A percentile compares a stretch with the other conserved stretches of the same genome.
These are phyloP conservation scores for Melitaea cinxia DNA, from an alignment of 1,140 invertebrate genomes.

Conservation along the genomic window DNA sequence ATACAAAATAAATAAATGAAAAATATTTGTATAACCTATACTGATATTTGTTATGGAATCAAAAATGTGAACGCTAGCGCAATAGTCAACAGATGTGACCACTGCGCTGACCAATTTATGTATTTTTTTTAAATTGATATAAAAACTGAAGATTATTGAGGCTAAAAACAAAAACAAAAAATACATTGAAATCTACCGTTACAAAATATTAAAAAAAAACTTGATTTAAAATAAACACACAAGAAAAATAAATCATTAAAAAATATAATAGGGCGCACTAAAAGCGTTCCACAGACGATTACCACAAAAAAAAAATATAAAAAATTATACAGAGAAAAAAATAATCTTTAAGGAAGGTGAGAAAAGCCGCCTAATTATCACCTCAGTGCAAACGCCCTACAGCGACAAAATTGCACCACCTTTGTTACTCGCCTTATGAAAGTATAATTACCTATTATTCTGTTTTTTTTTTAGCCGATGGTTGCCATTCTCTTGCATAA, in stretches of 20 bases:
- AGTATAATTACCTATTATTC: slow-evolving; percentile 75
- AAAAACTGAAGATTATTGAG: too few relatives aligned
- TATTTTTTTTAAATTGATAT: too few relatives aligned
- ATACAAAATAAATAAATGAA: too few relatives aligned
- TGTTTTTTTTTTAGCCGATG: slow-evolving; percentile 61
- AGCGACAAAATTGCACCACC: slow-evolving; percentile 53
- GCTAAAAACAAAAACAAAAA: neutral
- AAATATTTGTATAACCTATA: too few relatives aligned
- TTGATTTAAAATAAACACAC: neutral
- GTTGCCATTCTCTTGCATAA: slow-evolving; percentile 63
- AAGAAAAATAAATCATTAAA: neutral
- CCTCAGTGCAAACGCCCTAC: slow-evolving; percentile 52
- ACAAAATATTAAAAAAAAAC: neutral
- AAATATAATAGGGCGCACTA: neutral
- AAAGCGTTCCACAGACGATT: neutral
- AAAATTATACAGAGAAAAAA: slow-evolving; percentile 52
- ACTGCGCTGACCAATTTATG: too few relatives aligned
- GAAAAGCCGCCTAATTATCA: slow-evolving; percentile 77
- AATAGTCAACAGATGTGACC: too few relatives aligned
- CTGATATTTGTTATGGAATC: too few relatives aligned
- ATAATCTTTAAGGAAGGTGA: slow-evolving; percentile 69
- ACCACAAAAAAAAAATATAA: slow-evolving; percentile 24
- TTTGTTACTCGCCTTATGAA: slow-evolving; percentile 61
- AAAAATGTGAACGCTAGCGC: too few relatives aligned
- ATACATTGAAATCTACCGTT: neutral